Conservation (phyloP, 2,113 vertebrate species). For the Acrocephalus arundinaceus region DNA sequence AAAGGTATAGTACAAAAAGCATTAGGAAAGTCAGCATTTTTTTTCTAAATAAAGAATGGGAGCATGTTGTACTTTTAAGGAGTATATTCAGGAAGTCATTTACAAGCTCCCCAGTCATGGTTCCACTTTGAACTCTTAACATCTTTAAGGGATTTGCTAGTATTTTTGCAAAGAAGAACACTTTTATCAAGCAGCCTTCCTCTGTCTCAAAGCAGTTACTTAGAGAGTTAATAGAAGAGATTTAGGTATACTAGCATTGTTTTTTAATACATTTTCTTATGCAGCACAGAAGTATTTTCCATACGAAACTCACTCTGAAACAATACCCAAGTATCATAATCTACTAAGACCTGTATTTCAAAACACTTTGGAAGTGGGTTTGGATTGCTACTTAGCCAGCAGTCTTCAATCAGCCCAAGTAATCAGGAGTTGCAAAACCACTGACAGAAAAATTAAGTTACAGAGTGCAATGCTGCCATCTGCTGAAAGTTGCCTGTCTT, state of each 20-base stretch:
- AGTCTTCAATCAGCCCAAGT: not conserved
- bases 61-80: not conserved
- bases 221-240: not conserved
- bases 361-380: slow-evolving; percentile 42
- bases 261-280: not conserved
- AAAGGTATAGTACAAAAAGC: not conserved
- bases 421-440: not conserved
- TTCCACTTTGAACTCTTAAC: not conserved
- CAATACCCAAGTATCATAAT: slow-evolving; percentile 29
- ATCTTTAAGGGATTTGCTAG: not conserved
- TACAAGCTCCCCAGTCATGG: not conserved
- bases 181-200: not conserved
- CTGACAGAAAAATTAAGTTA: not conserved
- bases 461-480: slow-evolving; percentile 67
- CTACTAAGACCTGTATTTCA: slow-evolving; percentile 22
- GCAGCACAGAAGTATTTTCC: not conserved
- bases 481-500: not conserved
- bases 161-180: not conserved
- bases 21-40: not conserved
- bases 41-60: not conserved
- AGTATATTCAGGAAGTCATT: not conserved
- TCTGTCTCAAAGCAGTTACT: not conserved
- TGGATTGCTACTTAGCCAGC: not conserved
- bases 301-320: slow-evolving; percentile 16
- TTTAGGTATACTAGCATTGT: accelerated